Base-by-base conservation (phyloP, 2,888 invertebrate genomes). In the Drosophila mercatorum region DNA sequence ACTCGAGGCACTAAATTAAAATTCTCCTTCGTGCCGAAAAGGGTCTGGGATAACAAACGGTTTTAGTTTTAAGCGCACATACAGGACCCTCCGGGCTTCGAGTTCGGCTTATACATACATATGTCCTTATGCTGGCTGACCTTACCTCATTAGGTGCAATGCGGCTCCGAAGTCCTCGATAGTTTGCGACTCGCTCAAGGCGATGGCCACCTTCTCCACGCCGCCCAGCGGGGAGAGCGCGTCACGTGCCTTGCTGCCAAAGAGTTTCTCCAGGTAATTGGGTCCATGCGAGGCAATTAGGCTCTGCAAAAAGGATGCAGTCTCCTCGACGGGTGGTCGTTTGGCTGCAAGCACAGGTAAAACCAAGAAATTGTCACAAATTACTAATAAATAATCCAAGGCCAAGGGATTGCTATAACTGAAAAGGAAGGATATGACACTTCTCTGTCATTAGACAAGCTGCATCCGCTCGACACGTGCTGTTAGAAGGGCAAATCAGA, bases 271-370 rank as follows among this genome's bases (percentile, higher is more conserved):
- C 92, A 98, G 94, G 93, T 98, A 98, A 94, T 98, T 98, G 80
- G 98, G 98, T 75, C 98, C 98, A 92, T 98, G 98, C 77, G 98
- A 98, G 55, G 97, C 97, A 89, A 99, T 94, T 83, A 99, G 94
- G 28, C 98, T 98, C 92, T 98, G 97, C 80, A 99, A 94, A 93
- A 98, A 99, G 72, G 98, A 98, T 51, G 98, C 97, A 0, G 98
- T 98, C 93, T 98, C 98, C 93, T 98, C 98, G 40, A 98, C 98
- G 58, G 98, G 98, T 83, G 98, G 98, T 91, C 98, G 95, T 93
- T 98, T 98, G 28, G 98, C 98, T 98, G 94, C 26, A 93, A 93
- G 90, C 60, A 57, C 26, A 49, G 46, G 40, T 14, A 49, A 49
- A 11, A 8, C 31, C n/a, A 51, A 61, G 1, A 40, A 40, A 44